phyloP scores from a whole-genome alignment of 1,140 invertebrate species.

The Drosophila rufa region DNA sequence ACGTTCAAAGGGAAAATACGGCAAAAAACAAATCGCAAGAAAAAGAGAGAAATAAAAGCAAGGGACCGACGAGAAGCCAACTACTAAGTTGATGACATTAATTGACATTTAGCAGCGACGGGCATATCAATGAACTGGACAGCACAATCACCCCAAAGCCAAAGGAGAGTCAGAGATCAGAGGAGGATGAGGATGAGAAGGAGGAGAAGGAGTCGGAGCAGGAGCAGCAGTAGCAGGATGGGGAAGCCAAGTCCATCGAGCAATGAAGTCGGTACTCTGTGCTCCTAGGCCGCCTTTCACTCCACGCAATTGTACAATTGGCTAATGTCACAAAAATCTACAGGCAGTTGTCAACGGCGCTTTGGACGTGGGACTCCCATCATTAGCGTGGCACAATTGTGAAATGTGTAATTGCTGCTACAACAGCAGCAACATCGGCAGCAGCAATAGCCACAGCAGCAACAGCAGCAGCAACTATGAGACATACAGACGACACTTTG shows the following conservation, averaged over 20 bases:
- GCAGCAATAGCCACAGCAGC: conserved; percentile 39
- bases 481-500: conserved; percentile 80
- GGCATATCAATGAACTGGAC: conserved; percentile 80
- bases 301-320: conserved; percentile 80
- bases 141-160: conserved; percentile 77
- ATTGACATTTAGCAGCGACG: conserved; percentile 82
- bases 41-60: conserved; percentile 39
- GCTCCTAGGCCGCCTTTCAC: conserved; percentile 73
- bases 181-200: background rate
- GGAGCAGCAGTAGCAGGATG: background rate
- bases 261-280: conserved; percentile 46
- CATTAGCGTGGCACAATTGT: conserved; percentile 83
- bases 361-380: conserved; percentile 79
- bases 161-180: conserved; percentile 35
- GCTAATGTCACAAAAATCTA: conserved; percentile 79
- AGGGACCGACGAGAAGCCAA: conserved; percentile 30
- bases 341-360: conserved; percentile 78
- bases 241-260: conserved; percentile 20
- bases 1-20: conserved; percentile 56
- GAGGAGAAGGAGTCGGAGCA: background rate
- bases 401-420: conserved; percentile 81
- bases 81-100: conserved; percentile 78
- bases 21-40: conserved; percentile 4
- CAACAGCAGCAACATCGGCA: conserved; percentile 49
- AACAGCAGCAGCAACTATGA: conserved; percentile 62